These are phyloP conservation scores for Passer montanus DNA, from an alignment of 2,113 vertebrate genomes.

Conservation along the genomic window DNA sequence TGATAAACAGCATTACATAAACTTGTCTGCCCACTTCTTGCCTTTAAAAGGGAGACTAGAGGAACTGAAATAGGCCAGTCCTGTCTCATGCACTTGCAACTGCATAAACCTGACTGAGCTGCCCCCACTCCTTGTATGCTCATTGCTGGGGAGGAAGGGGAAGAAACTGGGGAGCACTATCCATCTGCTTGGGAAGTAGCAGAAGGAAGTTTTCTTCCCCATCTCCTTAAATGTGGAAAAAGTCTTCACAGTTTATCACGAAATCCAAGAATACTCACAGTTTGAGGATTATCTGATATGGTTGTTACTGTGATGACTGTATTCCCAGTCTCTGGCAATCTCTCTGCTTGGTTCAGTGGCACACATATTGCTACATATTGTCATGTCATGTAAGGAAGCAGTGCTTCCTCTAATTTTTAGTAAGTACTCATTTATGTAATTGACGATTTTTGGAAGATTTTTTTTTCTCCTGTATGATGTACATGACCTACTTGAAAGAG, in stretches of 20 bases:
- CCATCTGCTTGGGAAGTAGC: not conserved
- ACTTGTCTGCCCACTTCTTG: not conserved
- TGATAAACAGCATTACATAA: not conserved
- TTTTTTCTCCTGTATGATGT: not conserved
- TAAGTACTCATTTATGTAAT: not conserved
- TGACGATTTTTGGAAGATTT: not conserved
- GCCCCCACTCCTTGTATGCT: not conserved
- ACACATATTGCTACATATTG: not conserved
- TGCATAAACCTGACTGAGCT: not conserved
- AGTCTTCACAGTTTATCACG: not conserved
- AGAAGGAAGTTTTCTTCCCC: not conserved
- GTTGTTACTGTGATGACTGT: not conserved
- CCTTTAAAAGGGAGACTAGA: not conserved
- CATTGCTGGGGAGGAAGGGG: not conserved
- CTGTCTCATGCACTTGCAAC: accelerated
- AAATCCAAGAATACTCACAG: not conserved
- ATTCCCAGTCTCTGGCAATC: not conserved
- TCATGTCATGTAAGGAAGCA: not conserved
- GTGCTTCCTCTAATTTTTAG: not conserved
- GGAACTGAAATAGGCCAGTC: not conserved
- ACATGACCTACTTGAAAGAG: not conserved
- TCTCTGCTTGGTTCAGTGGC: not conserved
- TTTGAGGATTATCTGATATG: not conserved
- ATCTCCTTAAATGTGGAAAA: not conserved
- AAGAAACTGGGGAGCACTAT: not conserved